Evolutionary conservation across 2,113 vertebrate genomes (phyloP).

Genomic region (Elaphurus davidianus): DNA sequence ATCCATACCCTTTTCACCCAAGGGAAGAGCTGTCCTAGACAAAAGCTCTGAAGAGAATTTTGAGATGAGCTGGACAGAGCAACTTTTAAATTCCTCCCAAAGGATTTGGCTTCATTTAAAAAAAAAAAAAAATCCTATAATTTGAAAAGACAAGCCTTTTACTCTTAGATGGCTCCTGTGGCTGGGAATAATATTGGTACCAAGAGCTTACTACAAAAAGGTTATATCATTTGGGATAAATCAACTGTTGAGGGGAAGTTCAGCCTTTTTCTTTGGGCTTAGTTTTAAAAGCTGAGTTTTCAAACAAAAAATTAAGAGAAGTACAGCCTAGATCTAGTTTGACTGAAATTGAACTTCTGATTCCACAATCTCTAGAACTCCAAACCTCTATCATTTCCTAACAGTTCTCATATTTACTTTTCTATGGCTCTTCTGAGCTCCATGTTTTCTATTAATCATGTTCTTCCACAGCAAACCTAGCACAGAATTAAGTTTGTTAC

Average conservation of each 20-base stretch:
- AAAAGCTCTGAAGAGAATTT: background rate
- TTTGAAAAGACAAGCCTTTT: constrained; percentile 43
- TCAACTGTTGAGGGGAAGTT: background rate
- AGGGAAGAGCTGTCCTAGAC: background rate
- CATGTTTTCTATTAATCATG: background rate
- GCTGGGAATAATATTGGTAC: background rate
- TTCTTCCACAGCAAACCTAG: background rate
- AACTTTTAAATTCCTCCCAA: background rate
- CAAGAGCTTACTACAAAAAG: constrained; percentile 25
- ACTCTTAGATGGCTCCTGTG: background rate
- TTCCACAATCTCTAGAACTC: background rate
- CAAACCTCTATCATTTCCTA: background rate
- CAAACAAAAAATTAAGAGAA: background rate
- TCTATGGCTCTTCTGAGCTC: background rate
- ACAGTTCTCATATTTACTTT: background rate
- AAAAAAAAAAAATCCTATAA: constrained; percentile 4
- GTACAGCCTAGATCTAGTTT: background rate
- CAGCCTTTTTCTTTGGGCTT: background rate
- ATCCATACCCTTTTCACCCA: background rate
- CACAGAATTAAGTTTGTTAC: background rate
- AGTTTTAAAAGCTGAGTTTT: background rate
- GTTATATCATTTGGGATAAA: background rate
- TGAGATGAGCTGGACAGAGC: background rate
- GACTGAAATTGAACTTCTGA: background rate
- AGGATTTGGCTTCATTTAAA: constrained; percentile 33